Percentiles rank a stretch among this genome's conserved stretches.
Conservation (phyloP, 2,113 vertebrate genomes). For the Phycodurus eques region DNA sequence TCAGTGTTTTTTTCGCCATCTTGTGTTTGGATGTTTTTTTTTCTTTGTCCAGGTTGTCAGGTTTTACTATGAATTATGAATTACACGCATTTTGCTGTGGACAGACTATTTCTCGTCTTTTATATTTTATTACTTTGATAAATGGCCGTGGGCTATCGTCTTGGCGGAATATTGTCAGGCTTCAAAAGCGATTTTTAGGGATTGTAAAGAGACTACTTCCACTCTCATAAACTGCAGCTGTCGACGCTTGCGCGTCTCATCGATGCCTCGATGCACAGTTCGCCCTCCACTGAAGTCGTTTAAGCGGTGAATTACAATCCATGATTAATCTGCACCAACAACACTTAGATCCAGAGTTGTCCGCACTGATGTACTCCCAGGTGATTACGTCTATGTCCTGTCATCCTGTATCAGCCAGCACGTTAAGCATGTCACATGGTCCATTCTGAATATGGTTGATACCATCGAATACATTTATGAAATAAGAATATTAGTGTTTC, state of each 20-base stretch:
- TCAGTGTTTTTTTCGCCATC: not conserved
- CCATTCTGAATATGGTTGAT: constrained; percentile 60
- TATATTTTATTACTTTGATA: not conserved
- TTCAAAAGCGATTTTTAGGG: constrained; percentile 28
- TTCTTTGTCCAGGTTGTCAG: not conserved
- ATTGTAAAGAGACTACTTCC: constrained; percentile 39
- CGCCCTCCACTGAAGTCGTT: constrained; percentile 37
- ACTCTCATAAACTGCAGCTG: constrained; percentile 17
- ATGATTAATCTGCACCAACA: constrained; percentile 49
- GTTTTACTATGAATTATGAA: not conserved
- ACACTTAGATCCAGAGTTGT: constrained; percentile 58
- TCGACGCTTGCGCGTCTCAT: constrained; percentile 3
- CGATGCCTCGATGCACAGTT: not conserved
- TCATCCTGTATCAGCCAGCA: constrained; percentile 56
- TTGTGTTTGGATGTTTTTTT: not conserved
- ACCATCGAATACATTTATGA: constrained; percentile 67
- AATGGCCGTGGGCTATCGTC: constrained; percentile 20
- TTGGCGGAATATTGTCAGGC: constrained; percentile 20
- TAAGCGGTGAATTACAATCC: constrained; percentile 32
- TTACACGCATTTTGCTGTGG: not conserved
- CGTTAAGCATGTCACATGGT: constrained; percentile 56
- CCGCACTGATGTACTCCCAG: constrained; percentile 57
- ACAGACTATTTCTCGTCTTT: not conserved
- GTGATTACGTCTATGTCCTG: constrained; percentile 57
- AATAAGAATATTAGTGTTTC: constrained; percentile 71